Conservation (phyloP, 2,113 vertebrate genomes). For the Oncorhynchus kisutch region DNA sequence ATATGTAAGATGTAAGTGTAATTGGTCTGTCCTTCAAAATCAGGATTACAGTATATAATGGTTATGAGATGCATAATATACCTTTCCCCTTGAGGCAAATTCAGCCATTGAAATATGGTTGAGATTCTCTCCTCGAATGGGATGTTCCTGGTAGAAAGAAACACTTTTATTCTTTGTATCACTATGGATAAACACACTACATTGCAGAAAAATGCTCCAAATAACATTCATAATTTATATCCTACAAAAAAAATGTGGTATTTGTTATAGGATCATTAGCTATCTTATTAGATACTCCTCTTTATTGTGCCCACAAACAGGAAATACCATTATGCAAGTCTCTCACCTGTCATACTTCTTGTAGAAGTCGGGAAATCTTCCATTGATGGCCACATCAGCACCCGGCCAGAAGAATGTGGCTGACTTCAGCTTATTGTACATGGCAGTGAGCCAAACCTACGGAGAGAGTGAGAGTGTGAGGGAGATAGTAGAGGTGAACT, state of each 20-base stretch:
- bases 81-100: constrained; percentile 66
- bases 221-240: too few relatives aligned
- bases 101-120: constrained; percentile 67
- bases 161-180: background rate
- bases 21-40: background rate
- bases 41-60: background rate
- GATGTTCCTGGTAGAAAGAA: constrained; percentile 42
- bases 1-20: background rate
- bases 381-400: constrained; percentile 82
- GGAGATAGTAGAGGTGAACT: too few relatives aligned
- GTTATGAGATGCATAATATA: constrained; percentile 20
- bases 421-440: constrained; percentile 80
- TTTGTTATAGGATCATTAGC: too few relatives aligned
- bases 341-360: constrained; percentile 73
- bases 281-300: too few relatives aligned
- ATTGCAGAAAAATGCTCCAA: too few relatives aligned
- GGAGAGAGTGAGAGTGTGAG: background rate
- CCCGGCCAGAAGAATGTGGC: constrained; percentile 94
- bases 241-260: too few relatives aligned
- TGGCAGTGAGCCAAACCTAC: constrained; percentile 91
- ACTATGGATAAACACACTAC: background rate
- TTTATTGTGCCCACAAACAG: background rate
- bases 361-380: constrained; percentile 74
- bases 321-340: background rate
- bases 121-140: constrained; percentile 58